Percentiles rank a stretch among this genome's conserved stretches.
phyloP scores from a whole-genome alignment of 2,888 invertebrate genomes.

The Xestia c-nigrum region DNA sequence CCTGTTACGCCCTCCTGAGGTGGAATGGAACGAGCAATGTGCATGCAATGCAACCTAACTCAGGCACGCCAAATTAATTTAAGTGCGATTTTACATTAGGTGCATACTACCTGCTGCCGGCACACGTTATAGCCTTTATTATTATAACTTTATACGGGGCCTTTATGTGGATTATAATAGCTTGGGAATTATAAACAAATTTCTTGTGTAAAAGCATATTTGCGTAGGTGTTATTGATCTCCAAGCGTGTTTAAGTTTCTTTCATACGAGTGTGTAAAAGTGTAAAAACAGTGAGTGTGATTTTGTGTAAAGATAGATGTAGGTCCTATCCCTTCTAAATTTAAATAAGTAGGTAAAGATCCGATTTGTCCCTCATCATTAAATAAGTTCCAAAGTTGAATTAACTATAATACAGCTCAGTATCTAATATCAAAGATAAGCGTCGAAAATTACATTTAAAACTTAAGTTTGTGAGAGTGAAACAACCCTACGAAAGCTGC shows the following conservation, averaged over 20 bases:
- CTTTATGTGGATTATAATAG: constrained; percentile 10
- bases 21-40: constrained; percentile 75
- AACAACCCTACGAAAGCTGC: constrained; percentile 36
- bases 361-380: neutral
- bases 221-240: neutral
- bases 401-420: constrained; percentile 32
- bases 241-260: neutral
- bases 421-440: constrained; percentile 48
- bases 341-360: constrained; percentile 12
- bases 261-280: neutral
- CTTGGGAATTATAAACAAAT: neutral
- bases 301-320: neutral
- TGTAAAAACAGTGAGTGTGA: neutral
- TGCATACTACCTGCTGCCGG: constrained; percentile 55
- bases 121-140: constrained; percentile 38
- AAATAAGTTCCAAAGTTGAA: constrained; percentile 36
- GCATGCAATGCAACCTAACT: constrained; percentile 79
- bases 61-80: constrained; percentile 77
- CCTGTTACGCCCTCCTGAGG: constrained; percentile 82
- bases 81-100: constrained; percentile 77
- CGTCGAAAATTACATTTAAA: constrained; percentile 52
- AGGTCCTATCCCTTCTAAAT: neutral
- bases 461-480: constrained; percentile 47
- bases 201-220: neutral
- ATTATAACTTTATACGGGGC: constrained; percentile 24